Evolutionary conservation across 2,113 vertebrate species (phyloP).

Genomic region (Lethenteron reissneri): DNA sequence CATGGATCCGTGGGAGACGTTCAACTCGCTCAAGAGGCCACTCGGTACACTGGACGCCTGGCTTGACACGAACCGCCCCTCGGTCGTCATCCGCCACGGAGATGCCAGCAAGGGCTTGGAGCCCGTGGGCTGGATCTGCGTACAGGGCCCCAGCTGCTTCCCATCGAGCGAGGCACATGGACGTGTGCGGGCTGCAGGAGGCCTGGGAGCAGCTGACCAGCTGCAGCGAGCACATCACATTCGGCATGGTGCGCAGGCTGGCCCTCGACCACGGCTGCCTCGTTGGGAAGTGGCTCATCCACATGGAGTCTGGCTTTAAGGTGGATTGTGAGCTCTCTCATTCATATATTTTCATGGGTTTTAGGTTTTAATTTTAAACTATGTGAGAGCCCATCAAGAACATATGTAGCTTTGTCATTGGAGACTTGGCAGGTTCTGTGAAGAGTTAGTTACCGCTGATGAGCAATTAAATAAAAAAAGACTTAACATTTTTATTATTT

Average conservation of each 20-base stretch:
- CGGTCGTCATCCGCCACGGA: conserved; percentile 36
- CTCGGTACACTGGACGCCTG: conserved; percentile 40
- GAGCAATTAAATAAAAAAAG: too few species aligned
- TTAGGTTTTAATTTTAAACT: too few species aligned
- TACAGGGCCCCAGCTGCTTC: conserved; percentile 21
- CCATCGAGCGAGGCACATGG: conserved; percentile 15
- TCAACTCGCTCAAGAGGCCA: conserved; percentile 38
- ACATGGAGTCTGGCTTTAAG: conserved; percentile 57
- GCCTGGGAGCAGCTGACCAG: conserved; percentile 44
- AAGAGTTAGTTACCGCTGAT: too few species aligned
- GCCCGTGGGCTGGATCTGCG: conserved; percentile 50
- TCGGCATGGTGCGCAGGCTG: conserved; percentile 41
- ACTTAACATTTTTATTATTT: too few species aligned
- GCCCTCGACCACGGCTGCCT: conserved; percentile 49
- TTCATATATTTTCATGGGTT: too few species aligned
- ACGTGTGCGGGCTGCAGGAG: conserved; percentile 39
- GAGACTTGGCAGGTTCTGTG: too few species aligned
- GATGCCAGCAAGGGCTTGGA: conserved; percentile 20
- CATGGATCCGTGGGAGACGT: conserved; percentile 62
- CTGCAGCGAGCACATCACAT: conserved; percentile 31
- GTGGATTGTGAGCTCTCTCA: conserved; percentile 20
- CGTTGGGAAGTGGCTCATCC: conserved; percentile 56
- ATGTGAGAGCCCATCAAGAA: too few species aligned
- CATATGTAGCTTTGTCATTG: too few species aligned
- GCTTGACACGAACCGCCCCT: conserved; percentile 53